Conservation (phyloP, 2,888 invertebrate genomes). For the Pseudanteris insignis region DNA sequence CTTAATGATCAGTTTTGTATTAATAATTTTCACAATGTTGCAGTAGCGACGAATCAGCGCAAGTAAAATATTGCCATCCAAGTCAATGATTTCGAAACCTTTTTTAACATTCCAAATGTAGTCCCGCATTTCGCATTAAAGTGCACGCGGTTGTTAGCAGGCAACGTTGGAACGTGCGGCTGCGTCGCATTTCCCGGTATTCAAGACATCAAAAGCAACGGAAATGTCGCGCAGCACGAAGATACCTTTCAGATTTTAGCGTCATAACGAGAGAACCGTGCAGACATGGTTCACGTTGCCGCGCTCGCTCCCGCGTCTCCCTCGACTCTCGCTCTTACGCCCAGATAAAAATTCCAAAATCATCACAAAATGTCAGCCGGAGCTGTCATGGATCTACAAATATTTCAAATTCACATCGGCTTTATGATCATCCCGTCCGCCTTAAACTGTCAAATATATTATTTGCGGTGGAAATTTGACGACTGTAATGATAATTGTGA, state of each 20-base stretch:
- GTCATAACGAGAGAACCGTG: slow-evolving; percentile 10
- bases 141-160: slow-evolving; percentile 13
- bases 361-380: slow-evolving; percentile 9
- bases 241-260: slow-evolving; percentile 29
- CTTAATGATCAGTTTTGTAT: no score
- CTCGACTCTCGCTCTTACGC: background rate
- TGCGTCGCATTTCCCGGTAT: slow-evolving; percentile 21
- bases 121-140: slow-evolving; percentile 8
- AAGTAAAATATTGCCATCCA: background rate
- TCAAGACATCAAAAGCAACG: slow-evolving; percentile 35
- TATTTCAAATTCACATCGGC: no score
- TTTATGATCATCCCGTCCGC: no score
- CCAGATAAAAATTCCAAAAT: slow-evolving; percentile 10
- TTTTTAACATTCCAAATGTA: slow-evolving; percentile 2
- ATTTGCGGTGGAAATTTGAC: no score
- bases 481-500: no score
- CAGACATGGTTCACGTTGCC: background rate
- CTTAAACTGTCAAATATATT: no score
- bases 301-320: background rate
- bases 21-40: no score
- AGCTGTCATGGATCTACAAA: slow-evolving; percentile 8
- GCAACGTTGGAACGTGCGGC: slow-evolving; percentile 10
- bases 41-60: no score
- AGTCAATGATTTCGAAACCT: slow-evolving; percentile 5
- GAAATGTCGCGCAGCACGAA: slow-evolving; percentile 24